These are phyloP conservation scores for Leucopsar rothschildi DNA, from an alignment of 2,113 vertebrate species.

Conservation along the genomic window DNA sequence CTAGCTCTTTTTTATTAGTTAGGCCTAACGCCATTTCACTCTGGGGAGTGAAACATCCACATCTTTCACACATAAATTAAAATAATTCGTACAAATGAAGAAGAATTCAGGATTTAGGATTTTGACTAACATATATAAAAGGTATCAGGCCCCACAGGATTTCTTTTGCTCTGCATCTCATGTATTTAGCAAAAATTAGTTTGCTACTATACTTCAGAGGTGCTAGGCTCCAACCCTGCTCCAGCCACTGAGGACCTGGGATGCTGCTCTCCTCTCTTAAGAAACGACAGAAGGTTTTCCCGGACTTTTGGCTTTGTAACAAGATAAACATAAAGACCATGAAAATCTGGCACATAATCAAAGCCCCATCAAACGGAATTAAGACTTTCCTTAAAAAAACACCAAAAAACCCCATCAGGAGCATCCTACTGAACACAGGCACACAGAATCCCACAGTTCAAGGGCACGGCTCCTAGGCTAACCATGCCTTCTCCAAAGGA, in stretches of 20 bases:
- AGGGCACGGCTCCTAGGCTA: rapidly evolving
- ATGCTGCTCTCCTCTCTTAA: not conserved
- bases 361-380: rapidly evolving
- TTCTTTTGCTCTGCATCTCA: not conserved
- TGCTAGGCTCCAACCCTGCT: not conserved
- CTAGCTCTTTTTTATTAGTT: not conserved
- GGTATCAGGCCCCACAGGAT: not conserved
- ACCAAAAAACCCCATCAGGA: no score
- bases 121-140: not conserved
- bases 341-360: not conserved
- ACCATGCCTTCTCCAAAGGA: not conserved
- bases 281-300: not conserved
- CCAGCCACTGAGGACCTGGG: rapidly evolving
- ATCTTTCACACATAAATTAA: not conserved
- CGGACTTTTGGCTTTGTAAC: not conserved
- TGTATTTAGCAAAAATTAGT: not conserved
- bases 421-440: not conserved
- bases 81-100: not conserved
- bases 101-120: not conserved
- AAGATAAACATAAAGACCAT: not conserved
- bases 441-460: rapidly evolving
- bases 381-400: not conserved
- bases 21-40: not conserved
- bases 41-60: not conserved
- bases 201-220: not conserved